Base-by-base conservation (phyloP, 1,140 invertebrate genomes). In the Agrilus planipennis region DNA sequence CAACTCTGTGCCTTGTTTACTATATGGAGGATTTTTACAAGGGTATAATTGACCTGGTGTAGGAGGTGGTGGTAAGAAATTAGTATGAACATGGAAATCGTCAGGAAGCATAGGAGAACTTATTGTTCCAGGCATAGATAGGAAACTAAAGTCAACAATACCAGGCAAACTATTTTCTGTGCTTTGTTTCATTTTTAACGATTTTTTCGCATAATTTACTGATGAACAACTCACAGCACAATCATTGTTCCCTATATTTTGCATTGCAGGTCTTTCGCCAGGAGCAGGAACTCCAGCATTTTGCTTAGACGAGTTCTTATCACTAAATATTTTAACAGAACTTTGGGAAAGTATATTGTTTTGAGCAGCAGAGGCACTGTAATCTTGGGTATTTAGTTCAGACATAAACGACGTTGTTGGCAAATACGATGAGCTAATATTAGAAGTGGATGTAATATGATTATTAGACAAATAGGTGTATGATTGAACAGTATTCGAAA, bases 91-190 rank as follows among this genome's bases (percentile, higher is more conserved):
- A 42, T 61, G 58, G 31, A 59, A 62, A 49, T 61, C 60, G 34
- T 62, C 60, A 1, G 58, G 60, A 28, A 62, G 38, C 34, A 62
- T 49, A 6, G 62, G 62, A 2, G 62, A 64, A 49, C 58, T 61
- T 11, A 61, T 61, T 16, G 48, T 45, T 19, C 51, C 54, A 21
- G 57, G 54, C 46, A 61, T 54, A 11, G 57, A 50, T 11, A 64
- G 30, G 42, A 63, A 62, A 14, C 52, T 50, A 27, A 62, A 53
- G 45, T 64, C 62, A 25, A 61, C 50, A 30, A 57, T 57, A 35
- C 50, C 43, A 3, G 51, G 45, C n/a, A 55, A 41, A 29, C 35
- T 49, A 12, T 35, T 35, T 28, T 46, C 41, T 22, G 44, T 51
- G 1, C 23, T 21, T 14, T 47, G 37, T 28, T 51, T 35, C 51